A percentile compares a stretch with the other conserved stretches of the same genome.
These are phyloP conservation scores for Falco novaeseelandiae DNA, from an alignment of 2,797 vertebrate genomes.

Conservation along the genomic window DNA sequence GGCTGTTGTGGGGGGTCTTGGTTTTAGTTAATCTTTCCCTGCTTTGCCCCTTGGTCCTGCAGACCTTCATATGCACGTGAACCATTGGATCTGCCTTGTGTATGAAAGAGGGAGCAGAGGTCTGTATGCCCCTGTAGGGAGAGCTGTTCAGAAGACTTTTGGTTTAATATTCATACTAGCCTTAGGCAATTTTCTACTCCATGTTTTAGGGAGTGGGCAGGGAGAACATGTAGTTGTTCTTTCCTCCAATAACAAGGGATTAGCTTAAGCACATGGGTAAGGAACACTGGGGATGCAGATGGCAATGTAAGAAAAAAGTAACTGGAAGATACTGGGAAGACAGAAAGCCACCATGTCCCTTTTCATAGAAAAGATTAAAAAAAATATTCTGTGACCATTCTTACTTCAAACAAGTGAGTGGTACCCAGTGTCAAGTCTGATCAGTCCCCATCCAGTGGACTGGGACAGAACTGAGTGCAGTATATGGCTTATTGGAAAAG, in stretches of 20 bases:
- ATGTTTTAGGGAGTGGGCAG: background rate
- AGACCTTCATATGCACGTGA: background rate
- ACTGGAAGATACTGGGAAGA: background rate
- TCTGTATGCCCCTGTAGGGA: background rate
- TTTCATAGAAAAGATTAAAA: background rate
- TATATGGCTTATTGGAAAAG: background rate
- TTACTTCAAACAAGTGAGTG: background rate
- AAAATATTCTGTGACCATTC: background rate
- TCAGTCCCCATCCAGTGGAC: background rate
- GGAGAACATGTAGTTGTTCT: background rate
- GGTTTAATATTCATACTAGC: background rate
- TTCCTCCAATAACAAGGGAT: background rate
- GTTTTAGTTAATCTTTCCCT: background rate
- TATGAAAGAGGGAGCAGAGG: fast-evolving
- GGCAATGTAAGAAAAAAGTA: background rate
- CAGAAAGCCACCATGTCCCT: background rate
- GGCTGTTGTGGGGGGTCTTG: background rate
- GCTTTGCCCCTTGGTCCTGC: background rate
- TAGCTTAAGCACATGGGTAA: background rate
- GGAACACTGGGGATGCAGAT: background rate
- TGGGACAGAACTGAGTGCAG: background rate
- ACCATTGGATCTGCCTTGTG: background rate
- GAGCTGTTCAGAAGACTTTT: background rate
- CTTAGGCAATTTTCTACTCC: background rate
- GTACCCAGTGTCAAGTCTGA: background rate